Conservation (phyloP, 1,140 invertebrate species). For the Archegozetes longisetosus region DNA sequence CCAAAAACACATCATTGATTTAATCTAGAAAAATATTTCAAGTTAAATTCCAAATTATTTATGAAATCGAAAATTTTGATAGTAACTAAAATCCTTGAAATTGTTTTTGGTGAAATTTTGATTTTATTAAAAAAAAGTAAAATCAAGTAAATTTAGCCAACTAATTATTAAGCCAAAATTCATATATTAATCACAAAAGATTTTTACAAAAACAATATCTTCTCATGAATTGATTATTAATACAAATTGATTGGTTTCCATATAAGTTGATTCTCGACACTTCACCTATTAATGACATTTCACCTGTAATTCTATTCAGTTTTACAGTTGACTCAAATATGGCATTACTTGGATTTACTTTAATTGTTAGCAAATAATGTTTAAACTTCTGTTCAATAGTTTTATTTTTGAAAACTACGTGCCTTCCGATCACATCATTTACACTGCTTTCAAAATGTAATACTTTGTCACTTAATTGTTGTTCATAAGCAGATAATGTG, state of each 20-base stretch:
- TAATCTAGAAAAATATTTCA: too few species aligned
- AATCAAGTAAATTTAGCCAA: too few species aligned
- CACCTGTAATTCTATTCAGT: conserved; percentile 24
- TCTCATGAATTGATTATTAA: conserved; percentile 44
- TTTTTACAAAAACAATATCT: conserved; percentile 53
- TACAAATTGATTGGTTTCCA: conserved; percentile 54
- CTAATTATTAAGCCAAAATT: too few species aligned
- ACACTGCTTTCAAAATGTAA: conserved; percentile 38
- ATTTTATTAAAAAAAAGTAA: too few species aligned
- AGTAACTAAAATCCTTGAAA: too few species aligned
- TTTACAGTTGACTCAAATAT: conserved; percentile 55
- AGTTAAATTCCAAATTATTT: too few species aligned
- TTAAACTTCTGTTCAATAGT: background rate
- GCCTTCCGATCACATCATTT: conserved; percentile 33
- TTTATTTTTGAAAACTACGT: conserved; percentile 17
- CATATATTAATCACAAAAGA: too few species aligned
- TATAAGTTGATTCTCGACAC: conserved; percentile 78
- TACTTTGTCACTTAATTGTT: background rate
- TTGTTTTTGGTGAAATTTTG: too few species aligned
- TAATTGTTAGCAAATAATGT: conserved; percentile 47
- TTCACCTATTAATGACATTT: conserved; percentile 54
- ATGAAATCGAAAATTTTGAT: too few species aligned
- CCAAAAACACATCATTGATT: too few species aligned
- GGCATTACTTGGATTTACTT: conserved; percentile 46
- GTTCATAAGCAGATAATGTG: background rate